Percentiles rank a stretch among this genome's conserved stretches.
phyloP scores from a whole-genome alignment of 2,888 invertebrate species.

The Ernsta delagoae region DNA sequence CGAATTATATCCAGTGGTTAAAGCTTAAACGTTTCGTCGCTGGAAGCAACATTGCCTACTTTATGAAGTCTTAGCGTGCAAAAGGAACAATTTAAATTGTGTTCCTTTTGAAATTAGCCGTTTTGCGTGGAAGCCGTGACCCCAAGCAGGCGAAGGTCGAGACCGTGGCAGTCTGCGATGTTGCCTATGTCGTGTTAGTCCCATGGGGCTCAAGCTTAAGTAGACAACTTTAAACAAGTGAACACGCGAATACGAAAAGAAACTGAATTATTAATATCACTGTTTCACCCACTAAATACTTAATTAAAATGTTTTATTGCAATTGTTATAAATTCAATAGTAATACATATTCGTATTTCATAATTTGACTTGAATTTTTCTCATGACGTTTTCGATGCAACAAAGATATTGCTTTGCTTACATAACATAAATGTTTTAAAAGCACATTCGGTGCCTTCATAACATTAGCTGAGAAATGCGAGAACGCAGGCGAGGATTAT shows the following conservation, averaged over 20 bases:
- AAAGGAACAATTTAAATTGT: constrained; percentile 54
- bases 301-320: too few relatives aligned
- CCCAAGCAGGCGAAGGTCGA: constrained; percentile 62
- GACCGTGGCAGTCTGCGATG: constrained; percentile 67
- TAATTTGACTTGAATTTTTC: too few relatives aligned
- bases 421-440: neutral
- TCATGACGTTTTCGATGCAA: neutral
- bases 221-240: constrained; percentile 19
- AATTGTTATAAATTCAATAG: too few relatives aligned
- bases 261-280: neutral
- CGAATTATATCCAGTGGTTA: constrained; percentile 15
- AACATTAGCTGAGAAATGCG: neutral
- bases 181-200: constrained; percentile 44
- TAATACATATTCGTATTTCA: neutral
- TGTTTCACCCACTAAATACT: too few relatives aligned
- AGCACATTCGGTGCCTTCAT: neutral
- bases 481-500: neutral
- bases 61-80: constrained; percentile 58
- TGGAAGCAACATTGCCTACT: constrained; percentile 36
- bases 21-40: constrained; percentile 35
- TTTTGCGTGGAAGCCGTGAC: constrained; percentile 64
- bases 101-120: constrained; percentile 60
- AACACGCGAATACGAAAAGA: neutral
- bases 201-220: constrained; percentile 18
- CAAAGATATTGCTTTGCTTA: neutral